phyloP scores from a whole-genome alignment of 2,113 vertebrate genomes.

The Prolemur simus region DNA sequence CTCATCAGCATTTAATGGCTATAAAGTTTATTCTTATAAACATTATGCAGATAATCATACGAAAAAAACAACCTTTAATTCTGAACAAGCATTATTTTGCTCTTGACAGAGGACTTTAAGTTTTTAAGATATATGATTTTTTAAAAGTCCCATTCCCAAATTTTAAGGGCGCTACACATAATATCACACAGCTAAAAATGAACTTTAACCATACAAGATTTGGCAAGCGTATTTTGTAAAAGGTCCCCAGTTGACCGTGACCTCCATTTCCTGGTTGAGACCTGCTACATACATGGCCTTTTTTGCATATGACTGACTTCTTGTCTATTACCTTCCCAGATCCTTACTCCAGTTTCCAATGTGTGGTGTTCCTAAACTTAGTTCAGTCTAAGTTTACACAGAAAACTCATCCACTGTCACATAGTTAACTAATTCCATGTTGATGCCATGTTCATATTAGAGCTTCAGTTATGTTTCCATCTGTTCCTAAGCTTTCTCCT shows the following conservation, averaged over 20 bases:
- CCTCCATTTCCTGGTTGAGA: neutral
- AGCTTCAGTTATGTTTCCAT: constrained; percentile 46
- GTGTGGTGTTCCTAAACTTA: constrained; percentile 37
- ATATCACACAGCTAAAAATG: neutral
- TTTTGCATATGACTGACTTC: neutral
- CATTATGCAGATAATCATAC: neutral
- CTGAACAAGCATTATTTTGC: constrained; percentile 8
- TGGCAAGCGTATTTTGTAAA: neutral
- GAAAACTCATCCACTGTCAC: constrained; percentile 7
- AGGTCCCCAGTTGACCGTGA: neutral
- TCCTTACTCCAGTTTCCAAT: neutral
- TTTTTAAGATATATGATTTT: neutral
- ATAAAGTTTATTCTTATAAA: constrained; percentile 16
- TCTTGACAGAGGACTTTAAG: neutral
- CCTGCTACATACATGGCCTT: neutral
- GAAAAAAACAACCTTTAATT: neutral
- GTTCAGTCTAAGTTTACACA: neutral
- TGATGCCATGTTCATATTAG: constrained; percentile 31
- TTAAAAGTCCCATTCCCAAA: neutral
- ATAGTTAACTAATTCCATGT: neutral
- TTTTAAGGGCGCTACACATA: neutral
- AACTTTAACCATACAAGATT: neutral
- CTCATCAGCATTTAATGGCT: neutral
- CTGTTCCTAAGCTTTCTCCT: constrained; percentile 47
- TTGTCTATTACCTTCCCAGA: neutral